Conservation (phyloP, 2,888 invertebrate species). For the Laspeyria flexula region DNA sequence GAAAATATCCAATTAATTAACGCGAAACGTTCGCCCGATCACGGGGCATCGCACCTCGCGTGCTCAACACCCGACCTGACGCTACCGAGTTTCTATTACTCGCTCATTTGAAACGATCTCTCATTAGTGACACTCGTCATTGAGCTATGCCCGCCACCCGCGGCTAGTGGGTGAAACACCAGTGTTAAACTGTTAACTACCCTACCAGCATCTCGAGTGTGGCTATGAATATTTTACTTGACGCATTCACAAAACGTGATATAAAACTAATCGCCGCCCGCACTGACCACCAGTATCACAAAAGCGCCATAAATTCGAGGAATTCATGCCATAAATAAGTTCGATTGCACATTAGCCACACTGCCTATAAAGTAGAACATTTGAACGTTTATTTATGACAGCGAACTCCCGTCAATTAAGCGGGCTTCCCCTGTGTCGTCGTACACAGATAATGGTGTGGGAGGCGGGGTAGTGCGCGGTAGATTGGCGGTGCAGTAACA, state of each 20-base stretch:
- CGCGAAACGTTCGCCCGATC: slow-evolving; percentile 73
- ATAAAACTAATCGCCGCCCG: slow-evolving; percentile 25
- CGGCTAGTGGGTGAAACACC: neutral
- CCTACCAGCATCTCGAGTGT: neutral
- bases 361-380: slow-evolving; percentile 53
- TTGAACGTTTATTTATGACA: slow-evolving; percentile 54
- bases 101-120: slow-evolving; percentile 60
- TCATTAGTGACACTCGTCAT: slow-evolving; percentile 38
- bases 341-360: slow-evolving; percentile 54
- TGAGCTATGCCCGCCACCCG: neutral
- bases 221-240: slow-evolving; percentile 2
- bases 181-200: neutral
- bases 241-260: slow-evolving; percentile 18
- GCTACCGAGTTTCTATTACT: slow-evolving; percentile 61
- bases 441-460: slow-evolving; percentile 31
- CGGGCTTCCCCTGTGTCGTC: slow-evolving; percentile 43
- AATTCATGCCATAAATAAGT: slow-evolving; percentile 52
- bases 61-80: slow-evolving; percentile 64
- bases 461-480: slow-evolving; percentile 34
- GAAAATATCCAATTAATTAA: slow-evolving; percentile 87
- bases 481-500: slow-evolving; percentile 46
- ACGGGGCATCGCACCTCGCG: slow-evolving; percentile 75
- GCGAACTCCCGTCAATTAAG: slow-evolving; percentile 49
- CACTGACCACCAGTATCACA: slow-evolving; percentile 42
- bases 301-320: slow-evolving; percentile 48